Evolutionary conservation across 2,888 invertebrate genomes (phyloP).

Genomic region (Schizotus pectinicornis): DNA sequence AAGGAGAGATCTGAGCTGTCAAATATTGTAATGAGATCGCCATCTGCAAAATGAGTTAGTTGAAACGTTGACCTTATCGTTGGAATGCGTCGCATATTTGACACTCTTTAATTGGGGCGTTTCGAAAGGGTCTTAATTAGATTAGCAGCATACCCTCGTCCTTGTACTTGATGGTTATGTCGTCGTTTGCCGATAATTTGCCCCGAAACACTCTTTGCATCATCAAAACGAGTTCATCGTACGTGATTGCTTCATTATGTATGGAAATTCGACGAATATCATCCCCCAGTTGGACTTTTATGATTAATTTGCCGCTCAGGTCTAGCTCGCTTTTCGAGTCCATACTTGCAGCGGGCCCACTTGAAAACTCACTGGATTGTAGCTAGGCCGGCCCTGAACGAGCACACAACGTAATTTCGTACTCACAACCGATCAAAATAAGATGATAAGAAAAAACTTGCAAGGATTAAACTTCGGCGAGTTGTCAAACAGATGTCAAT

Average conservation of each 20-base stretch:
- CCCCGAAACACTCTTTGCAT: constrained; percentile 74
- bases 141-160: constrained; percentile 65
- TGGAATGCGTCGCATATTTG: neutral
- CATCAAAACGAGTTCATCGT: constrained; percentile 73
- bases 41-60: constrained; percentile 61
- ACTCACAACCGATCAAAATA: neutral
- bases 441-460: too few species aligned
- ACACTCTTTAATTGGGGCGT: constrained; percentile 5
- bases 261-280: constrained; percentile 73
- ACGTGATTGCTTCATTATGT: constrained; percentile 75
- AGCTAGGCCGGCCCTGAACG: neutral
- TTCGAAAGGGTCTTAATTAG: constrained; percentile 7
- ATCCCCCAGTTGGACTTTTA: constrained; percentile 67
- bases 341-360: constrained; percentile 40
- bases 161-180: constrained; percentile 73
- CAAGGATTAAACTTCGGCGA: too few species aligned
- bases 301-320: constrained; percentile 62
- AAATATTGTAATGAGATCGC: constrained; percentile 73
- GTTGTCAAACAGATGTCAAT: too few species aligned
- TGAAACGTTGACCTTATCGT: neutral
- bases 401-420: neutral
- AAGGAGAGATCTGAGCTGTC: constrained; percentile 73
- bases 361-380: too few species aligned
- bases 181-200: constrained; percentile 67
- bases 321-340: constrained; percentile 57